phyloP scores from a whole-genome alignment of 2,888 invertebrate genomes.

The Pasiphila rectangulata region DNA sequence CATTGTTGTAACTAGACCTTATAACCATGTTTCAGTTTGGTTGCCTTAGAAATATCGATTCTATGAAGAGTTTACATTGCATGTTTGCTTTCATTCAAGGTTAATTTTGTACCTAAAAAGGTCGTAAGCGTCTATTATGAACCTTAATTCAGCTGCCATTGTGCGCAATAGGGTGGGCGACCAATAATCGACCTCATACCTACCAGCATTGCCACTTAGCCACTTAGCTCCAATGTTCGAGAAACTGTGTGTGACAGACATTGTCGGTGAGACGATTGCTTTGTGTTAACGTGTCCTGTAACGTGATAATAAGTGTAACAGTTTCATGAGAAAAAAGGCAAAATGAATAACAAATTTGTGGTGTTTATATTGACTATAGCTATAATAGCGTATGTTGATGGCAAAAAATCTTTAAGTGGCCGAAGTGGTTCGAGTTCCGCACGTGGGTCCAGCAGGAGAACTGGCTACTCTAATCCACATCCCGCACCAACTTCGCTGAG shows the following conservation, averaged over 20 bases:
- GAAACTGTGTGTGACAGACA: slow-evolving; percentile 51
- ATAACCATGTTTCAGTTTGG: slow-evolving; percentile 23
- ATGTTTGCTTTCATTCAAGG: slow-evolving; percentile 40
- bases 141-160: slow-evolving; percentile 29
- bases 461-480: slow-evolving; percentile 54
- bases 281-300: slow-evolving; percentile 31
- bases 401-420: slow-evolving; percentile 60
- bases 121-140: slow-evolving; percentile 35
- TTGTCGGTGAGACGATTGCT: slow-evolving; percentile 40
- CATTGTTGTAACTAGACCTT: too few relatives aligned
- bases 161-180: slow-evolving; percentile 57
- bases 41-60: slow-evolving; percentile 29
- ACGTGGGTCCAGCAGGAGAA: slow-evolving; percentile 56
- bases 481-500: slow-evolving; percentile 69
- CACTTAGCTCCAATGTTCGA: slow-evolving; percentile 51
- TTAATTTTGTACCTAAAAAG: slow-evolving; percentile 34
- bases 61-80: slow-evolving; percentile 35
- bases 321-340: slow-evolving; percentile 29
- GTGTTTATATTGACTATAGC: slow-evolving; percentile 43
- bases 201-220: slow-evolving; percentile 30
- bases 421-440: slow-evolving; percentile 61
- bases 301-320: slow-evolving; percentile 4
- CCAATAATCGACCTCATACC: slow-evolving; percentile 50
- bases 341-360: slow-evolving; percentile 48
- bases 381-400: slow-evolving; percentile 47